Base-by-base conservation (phyloP, 2,113 vertebrate genomes). In the Caranx melampygus region DNA sequence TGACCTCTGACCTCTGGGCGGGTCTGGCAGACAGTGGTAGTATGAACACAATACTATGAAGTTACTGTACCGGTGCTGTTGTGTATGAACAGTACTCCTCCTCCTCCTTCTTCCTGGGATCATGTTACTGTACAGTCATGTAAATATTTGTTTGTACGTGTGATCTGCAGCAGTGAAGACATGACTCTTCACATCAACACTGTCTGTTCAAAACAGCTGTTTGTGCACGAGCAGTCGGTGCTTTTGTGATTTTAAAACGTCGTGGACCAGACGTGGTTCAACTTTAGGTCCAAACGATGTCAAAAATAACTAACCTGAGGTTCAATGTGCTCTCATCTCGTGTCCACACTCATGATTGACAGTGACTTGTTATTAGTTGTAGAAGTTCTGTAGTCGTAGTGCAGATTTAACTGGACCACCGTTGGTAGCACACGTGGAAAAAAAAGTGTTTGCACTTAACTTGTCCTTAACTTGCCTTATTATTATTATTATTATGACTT, bases 11-110 rank as follows among this genome's bases (percentile, higher is more conserved):
- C 37, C 60, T 54, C 21, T 2, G 0, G 54, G 18, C 44, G 54
- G 45, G 8, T 52, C 42, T 67, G 21, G 59, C n/a, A 33, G 59
- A 33, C 59, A 0, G 63, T 52, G 45, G 69, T 64, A 18, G 73
- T 65, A 40, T 70, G 15, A 79, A 72, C 61, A 37, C 55, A 35
- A 68, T 49, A 14, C 54, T 55, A 31, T 55, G 26, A 86, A 42
- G 86, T 73, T 73, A 78, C 71, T 78, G 71, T 72, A 66, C n/a
- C 3, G n/a, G 83, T 75, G 31, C 81, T 83, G 71, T 82, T 76
- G 76, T 79, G 45, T 78, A 49, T 77, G 52, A 71, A 62, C 78
- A 66, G 75, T 77, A 73, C 60, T 26, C 26, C 26, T 26, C 26
- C 26, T 26, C 26, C 26, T 26, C 26, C 26, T 52, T 72, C 55